These are phyloP conservation scores for Monochamus alternatus DNA, from an alignment of 2,888 invertebrate species.

Conservation along the genomic window DNA sequence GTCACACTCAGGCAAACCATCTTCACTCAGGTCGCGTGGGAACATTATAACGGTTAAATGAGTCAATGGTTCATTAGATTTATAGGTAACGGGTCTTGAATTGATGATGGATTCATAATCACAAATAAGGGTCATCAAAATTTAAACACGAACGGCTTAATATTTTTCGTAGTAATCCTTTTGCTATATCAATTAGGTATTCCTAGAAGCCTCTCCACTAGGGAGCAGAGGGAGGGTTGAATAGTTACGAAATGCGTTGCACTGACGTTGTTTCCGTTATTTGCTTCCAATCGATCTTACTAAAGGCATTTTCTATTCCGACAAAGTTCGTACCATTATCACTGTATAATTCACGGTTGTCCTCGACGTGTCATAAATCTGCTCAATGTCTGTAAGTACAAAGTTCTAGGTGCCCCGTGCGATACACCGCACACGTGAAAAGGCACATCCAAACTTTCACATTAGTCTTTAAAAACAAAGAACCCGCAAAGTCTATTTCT, in stretches of 20 bases:
- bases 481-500: slow-evolving; percentile 66
- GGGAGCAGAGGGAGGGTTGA: slow-evolving; percentile 66
- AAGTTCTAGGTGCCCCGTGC: slow-evolving; percentile 66
- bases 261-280: slow-evolving; percentile 44
- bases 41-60: slow-evolving; percentile 56
- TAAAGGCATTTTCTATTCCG: slow-evolving; percentile 51
- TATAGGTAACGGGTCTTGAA: slow-evolving; percentile 46
- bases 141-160: slow-evolving; percentile 60
- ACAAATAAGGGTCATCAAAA: slow-evolving; percentile 29
- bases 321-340: slow-evolving; percentile 68
- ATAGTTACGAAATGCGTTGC: slow-evolving; percentile 58
- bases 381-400: slow-evolving; percentile 56
- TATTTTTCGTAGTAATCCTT: slow-evolving; percentile 62
- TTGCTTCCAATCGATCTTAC: too few relatives aligned
- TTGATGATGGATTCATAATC: too few relatives aligned
- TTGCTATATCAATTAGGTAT: slow-evolving; percentile 64
- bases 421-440: slow-evolving; percentile 67
- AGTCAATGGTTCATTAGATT: slow-evolving; percentile 42
- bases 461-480: slow-evolving; percentile 58
- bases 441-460: slow-evolving; percentile 62
- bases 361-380: slow-evolving; percentile 63
- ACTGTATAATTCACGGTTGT: slow-evolving; percentile 59
- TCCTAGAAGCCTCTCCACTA: slow-evolving; percentile 64
- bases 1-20: slow-evolving; percentile 45
- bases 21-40: slow-evolving; percentile 15